Conservation (phyloP, 2,113 vertebrate genomes). For the Jaculus jaculus region DNA sequence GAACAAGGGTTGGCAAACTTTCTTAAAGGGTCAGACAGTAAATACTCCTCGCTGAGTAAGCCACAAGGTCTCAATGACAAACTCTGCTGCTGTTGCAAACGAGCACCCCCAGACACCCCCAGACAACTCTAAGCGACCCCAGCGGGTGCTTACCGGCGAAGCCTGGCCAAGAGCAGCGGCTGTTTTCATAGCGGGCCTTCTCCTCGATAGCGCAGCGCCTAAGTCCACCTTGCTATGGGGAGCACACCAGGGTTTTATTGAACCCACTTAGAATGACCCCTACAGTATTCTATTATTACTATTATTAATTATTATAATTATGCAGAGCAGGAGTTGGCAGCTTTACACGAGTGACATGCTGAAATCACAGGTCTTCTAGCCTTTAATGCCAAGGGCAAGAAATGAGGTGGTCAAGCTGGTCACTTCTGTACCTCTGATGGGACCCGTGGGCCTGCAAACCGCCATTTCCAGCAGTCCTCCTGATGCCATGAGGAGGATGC, state of each 20-base stretch:
- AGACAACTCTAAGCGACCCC: background rate
- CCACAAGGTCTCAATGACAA: background rate
- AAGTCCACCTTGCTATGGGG: background rate
- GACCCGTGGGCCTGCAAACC: background rate
- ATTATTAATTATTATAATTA: too few species aligned
- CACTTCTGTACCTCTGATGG: background rate
- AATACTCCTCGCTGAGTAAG: background rate
- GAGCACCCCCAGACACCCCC: background rate
- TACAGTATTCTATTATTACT: too few species aligned
- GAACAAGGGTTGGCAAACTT: slow-evolving; percentile 64
- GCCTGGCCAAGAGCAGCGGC: background rate
- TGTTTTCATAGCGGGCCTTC: slow-evolving; percentile 31
- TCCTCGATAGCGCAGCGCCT: slow-evolving; percentile 19
- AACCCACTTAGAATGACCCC: slow-evolving; percentile 37
- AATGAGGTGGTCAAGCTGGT: background rate
- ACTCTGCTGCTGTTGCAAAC: background rate
- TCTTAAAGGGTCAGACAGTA: slow-evolving; percentile 15
- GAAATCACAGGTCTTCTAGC: background rate
- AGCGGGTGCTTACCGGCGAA: background rate
- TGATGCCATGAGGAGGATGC: background rate
- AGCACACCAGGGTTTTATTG: slow-evolving; percentile 28
- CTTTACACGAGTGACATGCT: slow-evolving; percentile 26
- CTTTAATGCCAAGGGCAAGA: background rate
- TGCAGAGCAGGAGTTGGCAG: slow-evolving; percentile 14
- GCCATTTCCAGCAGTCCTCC: background rate